Base-by-base conservation (phyloP, 2,113 vertebrate species). In the Macrotis lagotis region DNA sequence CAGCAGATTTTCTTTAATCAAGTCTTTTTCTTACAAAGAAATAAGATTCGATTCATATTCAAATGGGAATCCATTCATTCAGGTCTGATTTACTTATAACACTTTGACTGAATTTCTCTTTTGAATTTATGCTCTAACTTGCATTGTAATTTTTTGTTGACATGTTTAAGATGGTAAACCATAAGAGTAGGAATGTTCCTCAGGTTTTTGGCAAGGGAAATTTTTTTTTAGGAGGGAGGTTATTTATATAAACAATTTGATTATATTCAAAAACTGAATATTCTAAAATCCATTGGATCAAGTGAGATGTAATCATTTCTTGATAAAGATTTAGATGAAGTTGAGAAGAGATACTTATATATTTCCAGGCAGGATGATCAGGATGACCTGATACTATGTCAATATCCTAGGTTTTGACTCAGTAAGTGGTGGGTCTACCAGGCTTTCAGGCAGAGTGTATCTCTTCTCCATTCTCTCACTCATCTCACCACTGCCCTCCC, bases 1-100 rank as follows among this genome's bases (percentile, higher is more conserved):
- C 12, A 90, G 50, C 22, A 91, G 2, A 49, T 51, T 94, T 92
- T 55, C 95, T 90, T 50, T 92, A 89, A 90, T 88, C 25, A 25
- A 25, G 37, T 91, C 59, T 95, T 83, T 83, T 5, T 44, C 37
- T 83, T 83, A 22, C 19, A 44, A 44, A 83, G 4, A 83, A 31
- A 37, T 37, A 12, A 37, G 11, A 66, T 66, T 66, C 4, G 11
- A 37, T 14, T 66, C 31, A 44, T 83, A 83, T 1, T 44, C 44
- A 8, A 83, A 24, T 44, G 44, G 44, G 16, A 83, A 83, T 83
- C 24, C 66, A 83, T 83, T 44, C 66, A 83, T 24, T 83, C n/a
- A 22, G 24, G 66, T 83, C 44, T 83, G 16, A 83, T 83, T 44
- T 44, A 1, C 66, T 83, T 44, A 22, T 44, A 44, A 83, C 19